Percentiles rank a stretch among this genome's conserved stretches.
Evolutionary conservation across 2,113 vertebrate species (phyloP).

Genomic region (Morone chrysops): DNA sequence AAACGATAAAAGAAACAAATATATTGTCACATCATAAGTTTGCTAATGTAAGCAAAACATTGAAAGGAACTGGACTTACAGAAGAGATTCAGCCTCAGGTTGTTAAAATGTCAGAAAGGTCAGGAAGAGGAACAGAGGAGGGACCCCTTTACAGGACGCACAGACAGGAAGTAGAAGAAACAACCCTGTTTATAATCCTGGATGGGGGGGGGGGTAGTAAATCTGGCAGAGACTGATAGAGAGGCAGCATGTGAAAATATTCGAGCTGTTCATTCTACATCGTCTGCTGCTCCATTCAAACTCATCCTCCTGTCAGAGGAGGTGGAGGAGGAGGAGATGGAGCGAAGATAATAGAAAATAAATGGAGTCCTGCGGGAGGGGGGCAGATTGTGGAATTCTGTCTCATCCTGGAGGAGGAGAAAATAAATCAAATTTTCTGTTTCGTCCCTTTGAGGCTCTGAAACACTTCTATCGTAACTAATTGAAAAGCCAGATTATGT

Average conservation of each 20-base stretch:
- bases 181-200: neutral
- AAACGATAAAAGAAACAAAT: too few species aligned
- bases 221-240: neutral
- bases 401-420: neutral
- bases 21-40: too few species aligned
- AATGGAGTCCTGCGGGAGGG: slow-evolving; percentile 2
- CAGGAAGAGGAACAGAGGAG: too few species aligned
- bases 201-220: neutral
- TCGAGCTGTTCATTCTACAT: neutral
- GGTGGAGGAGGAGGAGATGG: neutral
- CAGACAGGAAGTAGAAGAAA: too few species aligned
- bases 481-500: slow-evolving; percentile 22
- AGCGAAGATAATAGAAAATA: neutral
- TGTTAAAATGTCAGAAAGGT: too few species aligned
- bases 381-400: neutral
- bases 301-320: neutral
- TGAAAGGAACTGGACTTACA: too few species aligned
- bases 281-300: neutral
- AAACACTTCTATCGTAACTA: slow-evolving; percentile 5
- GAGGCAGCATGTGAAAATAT: neutral
- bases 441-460: neutral
- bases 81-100: too few species aligned
- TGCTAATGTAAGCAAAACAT: too few species aligned
- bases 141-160: too few species aligned
- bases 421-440: neutral